These are phyloP conservation scores for Coturnix japonica DNA, from an alignment of 2,113 vertebrate species.

Conservation along the genomic window DNA sequence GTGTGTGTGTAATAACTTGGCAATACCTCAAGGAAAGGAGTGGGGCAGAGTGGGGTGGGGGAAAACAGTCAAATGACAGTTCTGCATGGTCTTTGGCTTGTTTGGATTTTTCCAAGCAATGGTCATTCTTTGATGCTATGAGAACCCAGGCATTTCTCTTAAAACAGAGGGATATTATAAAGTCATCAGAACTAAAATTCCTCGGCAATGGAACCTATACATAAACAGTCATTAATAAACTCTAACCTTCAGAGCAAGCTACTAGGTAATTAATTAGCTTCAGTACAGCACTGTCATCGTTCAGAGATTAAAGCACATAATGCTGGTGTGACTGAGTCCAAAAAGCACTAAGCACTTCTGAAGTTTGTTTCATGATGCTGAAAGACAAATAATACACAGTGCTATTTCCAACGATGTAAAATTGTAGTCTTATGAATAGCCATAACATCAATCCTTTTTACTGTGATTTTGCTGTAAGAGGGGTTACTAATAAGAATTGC, in stretches of 20 bases:
- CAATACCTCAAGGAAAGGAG: conserved; percentile 55
- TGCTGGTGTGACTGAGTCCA: background rate
- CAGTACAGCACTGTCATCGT: background rate
- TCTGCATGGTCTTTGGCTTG: conserved; percentile 4
- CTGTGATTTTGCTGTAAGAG: background rate
- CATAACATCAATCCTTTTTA: background rate
- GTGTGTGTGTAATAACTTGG: conserved; percentile 26
- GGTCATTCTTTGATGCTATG: conserved; percentile 5
- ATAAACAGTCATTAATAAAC: conserved; percentile 44
- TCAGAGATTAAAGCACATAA: background rate
- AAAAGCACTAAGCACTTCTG: conserved; percentile 7
- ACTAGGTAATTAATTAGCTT: conserved; percentile 43
- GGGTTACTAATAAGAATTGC: background rate
- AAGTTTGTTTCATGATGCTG: background rate
- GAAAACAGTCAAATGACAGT: background rate
- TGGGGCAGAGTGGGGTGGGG: background rate
- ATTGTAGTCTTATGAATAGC: background rate
- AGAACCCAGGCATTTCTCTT: conserved; percentile 24
- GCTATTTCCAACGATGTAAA: background rate
- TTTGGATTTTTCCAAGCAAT: conserved; percentile 56
- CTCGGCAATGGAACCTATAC: background rate
- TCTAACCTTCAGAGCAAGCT: conserved; percentile 32
- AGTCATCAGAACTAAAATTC: conserved; percentile 25
- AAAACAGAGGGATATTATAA: conserved; percentile 16
- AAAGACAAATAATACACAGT: background rate